Evolutionary conservation across 2,113 vertebrate species (phyloP), one percentile per base, ranked within the genome.

Genomic region (Anarhynchus alexandrinus): DNA sequence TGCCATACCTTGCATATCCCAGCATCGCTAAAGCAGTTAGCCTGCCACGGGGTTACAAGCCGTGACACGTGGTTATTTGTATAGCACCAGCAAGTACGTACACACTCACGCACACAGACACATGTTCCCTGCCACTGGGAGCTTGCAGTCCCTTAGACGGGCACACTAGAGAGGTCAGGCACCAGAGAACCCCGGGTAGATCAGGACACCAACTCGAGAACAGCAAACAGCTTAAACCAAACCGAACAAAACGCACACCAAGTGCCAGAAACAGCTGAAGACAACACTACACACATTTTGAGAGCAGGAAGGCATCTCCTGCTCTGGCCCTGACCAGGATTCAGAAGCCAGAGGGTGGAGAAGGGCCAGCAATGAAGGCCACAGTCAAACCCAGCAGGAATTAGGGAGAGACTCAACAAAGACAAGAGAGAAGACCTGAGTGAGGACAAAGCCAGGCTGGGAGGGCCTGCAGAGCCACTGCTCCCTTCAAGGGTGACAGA

Each of bases 21-120:
- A 54, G 95, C 89, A 93, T 21, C 82, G 51, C 89, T 78, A 90
- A 43, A 73, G 90, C 86, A 77, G 88, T 43, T 80, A 66, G 86
- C 95, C 96, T 95, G 84, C 97, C 91, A 26, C 61, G 57, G 92
- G 84, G 88, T 77, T 86, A 94, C 94, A 94, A 92, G 94, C 94
- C 47, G 70, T 94, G 94, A 95, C 93, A 88, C 80, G 26, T 34
- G 70, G 91, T 96, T 93, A 91, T 7, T 92, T 2, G 88, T 4
- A 10, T 2, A 43, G 86, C 86, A 89, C 72, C 6, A 8, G 78
- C 72, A 51, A 12, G 73, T 36, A 49, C 1, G 2, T 1, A 47
- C 69, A 76, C 40, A 38, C 52, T 8, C 65, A 12, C 59, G 3
- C 51, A 25, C 77, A 18, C n/a, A 6, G 36, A 43, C 3, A 27